These are phyloP conservation scores for Manduca sexta DNA, from an alignment of 1,140 invertebrate genomes.

Conservation along the genomic window DNA sequence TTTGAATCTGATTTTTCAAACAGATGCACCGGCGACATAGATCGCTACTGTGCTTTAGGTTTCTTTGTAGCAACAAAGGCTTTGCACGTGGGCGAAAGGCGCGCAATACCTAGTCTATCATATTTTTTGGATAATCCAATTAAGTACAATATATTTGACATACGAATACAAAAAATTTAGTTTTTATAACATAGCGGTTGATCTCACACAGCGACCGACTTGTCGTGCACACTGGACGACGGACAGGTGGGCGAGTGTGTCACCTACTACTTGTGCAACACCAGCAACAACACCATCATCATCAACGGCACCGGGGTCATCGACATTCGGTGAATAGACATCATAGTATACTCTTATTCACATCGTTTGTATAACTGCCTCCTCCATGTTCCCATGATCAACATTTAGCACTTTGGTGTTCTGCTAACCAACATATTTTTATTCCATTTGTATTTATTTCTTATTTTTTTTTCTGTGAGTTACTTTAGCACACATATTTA, in stretches of 20 bases:
- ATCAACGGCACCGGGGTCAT: slow-evolving; percentile 83
- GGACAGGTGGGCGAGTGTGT: slow-evolving; percentile 45
- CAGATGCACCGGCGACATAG: no score
- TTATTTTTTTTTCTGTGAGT: background rate
- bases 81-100: no score
- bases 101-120: no score
- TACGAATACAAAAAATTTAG: no score
- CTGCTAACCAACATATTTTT: background rate
- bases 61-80: no score
- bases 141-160: no score
- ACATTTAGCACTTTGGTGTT: background rate
- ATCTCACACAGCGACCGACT: slow-evolving; percentile 9
- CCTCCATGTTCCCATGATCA: background rate
- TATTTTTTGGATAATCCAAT: no score
- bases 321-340: slow-evolving; percentile 74
- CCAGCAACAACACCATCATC: slow-evolving; percentile 72
- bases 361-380: background rate
- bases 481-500: background rate
- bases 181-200: no score
- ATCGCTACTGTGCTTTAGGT: no score
- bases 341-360: background rate
- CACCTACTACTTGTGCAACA: slow-evolving; percentile 79
- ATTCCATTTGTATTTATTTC: background rate
- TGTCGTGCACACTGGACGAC: slow-evolving; percentile 32
- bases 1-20: no score